Evolutionary conservation across 2,113 vertebrate species (phyloP).

Genomic region (Sapayoa aenigma): DNA sequence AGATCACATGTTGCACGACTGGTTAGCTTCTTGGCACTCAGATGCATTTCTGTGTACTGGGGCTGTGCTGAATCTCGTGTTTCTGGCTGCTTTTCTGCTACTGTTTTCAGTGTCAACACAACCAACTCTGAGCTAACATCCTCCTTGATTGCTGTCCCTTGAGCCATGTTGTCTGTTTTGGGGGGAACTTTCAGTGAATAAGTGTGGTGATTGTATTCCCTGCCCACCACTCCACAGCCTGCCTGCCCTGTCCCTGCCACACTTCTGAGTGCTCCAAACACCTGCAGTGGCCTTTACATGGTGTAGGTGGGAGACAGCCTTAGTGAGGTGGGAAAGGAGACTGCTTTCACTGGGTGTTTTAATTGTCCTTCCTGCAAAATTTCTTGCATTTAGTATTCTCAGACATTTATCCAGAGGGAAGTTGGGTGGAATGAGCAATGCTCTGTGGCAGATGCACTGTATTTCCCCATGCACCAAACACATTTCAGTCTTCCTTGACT

Average conservation of each 20-base stretch:
- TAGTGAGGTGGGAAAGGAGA: neutral
- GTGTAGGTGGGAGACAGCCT: neutral
- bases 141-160: neutral
- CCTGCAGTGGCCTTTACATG: neutral
- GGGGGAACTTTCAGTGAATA: neutral
- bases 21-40: slow-evolving; percentile 14
- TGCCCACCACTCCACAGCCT: neutral
- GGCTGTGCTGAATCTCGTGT: neutral
- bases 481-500: neutral
- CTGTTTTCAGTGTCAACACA: neutral
- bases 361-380: neutral
- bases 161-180: neutral
- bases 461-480: neutral
- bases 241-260: neutral
- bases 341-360: neutral
- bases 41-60: neutral
- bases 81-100: slow-evolving; percentile 32
- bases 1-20: slow-evolving; percentile 1
- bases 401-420: neutral
- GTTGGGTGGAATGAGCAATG: neutral
- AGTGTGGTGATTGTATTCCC: neutral
- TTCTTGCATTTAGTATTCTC: neutral
- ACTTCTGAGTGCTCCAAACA: neutral
- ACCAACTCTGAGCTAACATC: neutral
- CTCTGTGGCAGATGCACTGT: neutral